Percentiles rank a stretch among this genome's conserved stretches.
phyloP scores from a whole-genome alignment of 1,140 invertebrate species.

The Drosophila auraria region DNA sequence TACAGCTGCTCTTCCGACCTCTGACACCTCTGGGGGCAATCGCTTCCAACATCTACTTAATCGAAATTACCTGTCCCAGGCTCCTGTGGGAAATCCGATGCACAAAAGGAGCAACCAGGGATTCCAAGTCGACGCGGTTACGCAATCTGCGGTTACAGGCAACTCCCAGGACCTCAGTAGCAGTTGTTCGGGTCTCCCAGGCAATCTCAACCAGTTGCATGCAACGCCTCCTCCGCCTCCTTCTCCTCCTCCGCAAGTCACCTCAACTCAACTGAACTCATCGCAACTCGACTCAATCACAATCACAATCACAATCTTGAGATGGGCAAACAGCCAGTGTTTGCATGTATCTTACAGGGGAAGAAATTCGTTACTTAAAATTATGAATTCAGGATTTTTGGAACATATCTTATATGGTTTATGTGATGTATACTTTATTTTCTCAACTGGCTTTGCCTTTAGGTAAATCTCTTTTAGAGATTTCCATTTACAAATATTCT shows the following conservation, averaged over 20 bases:
- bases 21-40: background rate
- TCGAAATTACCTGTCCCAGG: constrained; percentile 7
- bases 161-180: constrained; percentile 6
- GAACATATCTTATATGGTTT: no score
- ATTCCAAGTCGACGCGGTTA: constrained; percentile 1
- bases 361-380: background rate
- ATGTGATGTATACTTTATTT: no score
- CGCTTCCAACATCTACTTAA: background rate
- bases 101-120: constrained; percentile 12
- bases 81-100: background rate
- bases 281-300: constrained; percentile 37
- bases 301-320: constrained; percentile 49
- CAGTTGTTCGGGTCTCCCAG: constrained; percentile 13
- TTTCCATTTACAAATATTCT: no score
- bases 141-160: constrained; percentile 3
- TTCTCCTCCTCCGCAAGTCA: background rate
- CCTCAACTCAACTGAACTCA: constrained; percentile 15
- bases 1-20: no score
- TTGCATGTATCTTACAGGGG: constrained; percentile 1
- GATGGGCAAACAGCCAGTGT: constrained; percentile 52
- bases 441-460: no score
- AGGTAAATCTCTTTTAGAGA: no score
- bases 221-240: background rate
- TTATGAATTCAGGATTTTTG: no score
- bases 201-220: constrained; percentile 53